A percentile compares a stretch with the other conserved stretches of the same genome.
Conservation (phyloP, 2,797 vertebrate species). For the Heteromormyrus szaboi region DNA sequence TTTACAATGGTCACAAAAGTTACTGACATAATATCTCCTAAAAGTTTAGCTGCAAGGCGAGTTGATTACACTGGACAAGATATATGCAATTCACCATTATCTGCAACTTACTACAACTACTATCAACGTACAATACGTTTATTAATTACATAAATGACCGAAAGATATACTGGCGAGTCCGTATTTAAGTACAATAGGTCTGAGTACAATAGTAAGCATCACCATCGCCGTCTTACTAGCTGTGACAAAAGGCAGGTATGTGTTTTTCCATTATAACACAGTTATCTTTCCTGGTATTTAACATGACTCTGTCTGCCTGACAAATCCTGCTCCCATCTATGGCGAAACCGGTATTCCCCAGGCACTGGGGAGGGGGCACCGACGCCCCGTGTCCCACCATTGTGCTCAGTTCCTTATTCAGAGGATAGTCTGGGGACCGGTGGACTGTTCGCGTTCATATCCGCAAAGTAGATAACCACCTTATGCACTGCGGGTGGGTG, state of each 20-base stretch:
- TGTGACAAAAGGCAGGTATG: not conserved
- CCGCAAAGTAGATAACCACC: not conserved
- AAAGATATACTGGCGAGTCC: not conserved
- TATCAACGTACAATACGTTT: not conserved
- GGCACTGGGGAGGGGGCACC: not conserved
- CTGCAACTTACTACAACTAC: not conserved
- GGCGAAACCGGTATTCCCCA: not conserved
- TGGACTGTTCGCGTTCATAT: not conserved
- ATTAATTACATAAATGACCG: not conserved
- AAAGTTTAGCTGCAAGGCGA: not conserved
- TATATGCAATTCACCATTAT: not conserved
- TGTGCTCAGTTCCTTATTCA: not conserved
- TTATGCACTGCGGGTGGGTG: not conserved
- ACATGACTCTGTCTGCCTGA: not conserved
- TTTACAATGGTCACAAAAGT: not conserved
- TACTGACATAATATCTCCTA: not conserved
- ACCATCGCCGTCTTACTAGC: not conserved
- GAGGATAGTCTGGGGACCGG: not conserved
- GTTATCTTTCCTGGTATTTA: not conserved
- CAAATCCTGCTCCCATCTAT: not conserved
- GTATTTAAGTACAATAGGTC: not conserved
- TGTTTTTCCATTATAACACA: not conserved
- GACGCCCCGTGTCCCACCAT: not conserved
- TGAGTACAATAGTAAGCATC: not conserved
- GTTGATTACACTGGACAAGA: not conserved